Evolutionary conservation across 2,113 vertebrate genomes (phyloP).

Genomic region (Ammodytes dubius): DNA sequence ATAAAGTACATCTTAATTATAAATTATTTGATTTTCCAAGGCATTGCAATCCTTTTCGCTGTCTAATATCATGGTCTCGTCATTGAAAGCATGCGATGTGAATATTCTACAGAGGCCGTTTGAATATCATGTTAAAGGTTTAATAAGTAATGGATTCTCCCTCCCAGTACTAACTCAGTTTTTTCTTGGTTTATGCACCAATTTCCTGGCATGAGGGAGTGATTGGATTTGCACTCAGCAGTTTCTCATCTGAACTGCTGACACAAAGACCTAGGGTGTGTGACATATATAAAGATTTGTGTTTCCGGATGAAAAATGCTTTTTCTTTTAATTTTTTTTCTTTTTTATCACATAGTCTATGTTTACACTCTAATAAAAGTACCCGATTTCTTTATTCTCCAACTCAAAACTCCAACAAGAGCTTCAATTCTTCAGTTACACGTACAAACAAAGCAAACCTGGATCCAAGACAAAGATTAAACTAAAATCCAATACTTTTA

Average conservation of each 20-base stretch:
- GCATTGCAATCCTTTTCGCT: constrained; percentile 41
- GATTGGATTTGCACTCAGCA: constrained; percentile 60
- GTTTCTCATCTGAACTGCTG: constrained; percentile 60
- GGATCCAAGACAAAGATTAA: background rate
- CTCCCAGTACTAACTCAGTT: background rate
- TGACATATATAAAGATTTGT: constrained; percentile 53
- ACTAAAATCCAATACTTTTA: background rate
- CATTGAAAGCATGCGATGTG: constrained; percentile 18
- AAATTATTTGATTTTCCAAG: constrained; percentile 35
- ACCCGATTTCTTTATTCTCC: background rate
- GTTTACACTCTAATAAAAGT: background rate
- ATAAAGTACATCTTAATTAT: constrained; percentile 39
- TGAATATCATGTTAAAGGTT: constrained; percentile 49
- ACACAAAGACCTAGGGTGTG: constrained; percentile 52
- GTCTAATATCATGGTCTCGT: constrained; percentile 20
- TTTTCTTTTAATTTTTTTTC: constrained; percentile 17
- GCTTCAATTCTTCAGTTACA: constrained; percentile 15
- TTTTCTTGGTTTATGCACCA: constrained; percentile 30
- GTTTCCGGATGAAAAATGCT: constrained; percentile 19
- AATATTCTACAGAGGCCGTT: constrained; percentile 21
- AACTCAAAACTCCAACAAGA: background rate
- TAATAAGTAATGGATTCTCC: constrained; percentile 42
- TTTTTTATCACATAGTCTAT: constrained; percentile 25
- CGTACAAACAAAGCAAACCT: constrained; percentile 8
- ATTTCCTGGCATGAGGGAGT: constrained; percentile 52